Base-by-base conservation (phyloP, 2,888 invertebrate genomes). In the Tiliacea aurago region DNA sequence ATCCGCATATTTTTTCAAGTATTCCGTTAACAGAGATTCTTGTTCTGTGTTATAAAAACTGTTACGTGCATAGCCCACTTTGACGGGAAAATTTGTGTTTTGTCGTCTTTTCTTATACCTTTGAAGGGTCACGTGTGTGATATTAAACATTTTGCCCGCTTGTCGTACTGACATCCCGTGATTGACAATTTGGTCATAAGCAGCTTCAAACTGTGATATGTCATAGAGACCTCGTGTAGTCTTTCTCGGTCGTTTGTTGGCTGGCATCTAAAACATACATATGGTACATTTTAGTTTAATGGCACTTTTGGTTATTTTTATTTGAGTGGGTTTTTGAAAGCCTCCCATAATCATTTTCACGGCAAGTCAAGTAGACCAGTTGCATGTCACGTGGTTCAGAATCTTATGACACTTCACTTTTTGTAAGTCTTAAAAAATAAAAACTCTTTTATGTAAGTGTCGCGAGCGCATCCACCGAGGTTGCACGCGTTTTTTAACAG, bases 211-310 rank as follows among this genome's bases (percentile, higher is more conserved):
- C 5, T 74, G 74, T 2, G 63, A 23, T n/a, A 63, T 23, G 0
- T 56, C 75, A 10, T 0, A 49, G 0, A 62, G 18, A 1, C 73
- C 73, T 20, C 73, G 15, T 0, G 63, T 23, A 0, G 75, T 63
- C 7, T n/a, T 73, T 47, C 73, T 73, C 4, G 55, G 41, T 0
- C n/a, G 18, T 43, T 73, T 73, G 73, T 74, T 74, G 9, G 73
- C 20, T 7, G 75, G 64, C 63, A 73, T 73, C 73, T 73, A 73
- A 64, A 73, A 73, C 75, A 73, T 72, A 71, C 71, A 59, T 72
- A 63, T 1, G 23, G 74, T 63, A 63, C 33, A 63, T 74, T 73
- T 73, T 73, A 71, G 72, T 64, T 51, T 10, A 6, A 1, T 3
- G 20, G 28, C 63, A 63, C 49, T 63, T 63, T 28, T 4, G 0